These are phyloP conservation scores for Branchinecta sandiegonensis DNA, from an alignment of 2,888 invertebrate genomes.

Conservation along the genomic window DNA sequence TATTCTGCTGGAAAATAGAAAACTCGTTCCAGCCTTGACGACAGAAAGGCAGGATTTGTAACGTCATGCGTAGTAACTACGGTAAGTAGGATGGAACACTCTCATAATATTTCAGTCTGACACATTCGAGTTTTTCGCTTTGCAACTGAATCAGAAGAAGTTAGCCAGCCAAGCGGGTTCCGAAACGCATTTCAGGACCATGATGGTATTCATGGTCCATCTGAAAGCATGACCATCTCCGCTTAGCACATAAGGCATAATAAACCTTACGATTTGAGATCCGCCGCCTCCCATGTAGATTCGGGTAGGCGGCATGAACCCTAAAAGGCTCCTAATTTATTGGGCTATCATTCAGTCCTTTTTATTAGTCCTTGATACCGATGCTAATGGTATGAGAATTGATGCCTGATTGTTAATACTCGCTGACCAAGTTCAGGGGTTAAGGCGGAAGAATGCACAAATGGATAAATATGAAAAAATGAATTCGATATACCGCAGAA, in stretches of 20 bases:
- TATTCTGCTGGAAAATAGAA: too few species aligned
- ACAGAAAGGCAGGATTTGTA: too few species aligned
- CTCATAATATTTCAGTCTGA: too few species aligned
- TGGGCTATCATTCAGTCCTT: conserved; percentile 13
- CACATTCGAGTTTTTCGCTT: too few species aligned
- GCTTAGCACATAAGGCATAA: conserved; percentile 12
- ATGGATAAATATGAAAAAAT: neutral
- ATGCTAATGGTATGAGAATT: conserved; percentile 14
- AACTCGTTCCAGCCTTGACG: too few species aligned
- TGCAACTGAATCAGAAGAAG: too few species aligned
- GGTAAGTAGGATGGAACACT: too few species aligned
- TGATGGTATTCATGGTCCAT: conserved; percentile 9
- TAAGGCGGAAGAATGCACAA: neutral
- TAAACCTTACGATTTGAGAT: conserved; percentile 8
- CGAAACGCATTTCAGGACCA: too few species aligned
- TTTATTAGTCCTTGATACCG: conserved; percentile 11
- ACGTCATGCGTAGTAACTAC: too few species aligned
- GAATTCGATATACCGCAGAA: too few species aligned
- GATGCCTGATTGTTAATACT: conserved; percentile 5
- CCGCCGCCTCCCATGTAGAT: conserved; percentile 16
- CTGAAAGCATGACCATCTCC: conserved; percentile 4
- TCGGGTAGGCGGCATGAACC: conserved; percentile 14
- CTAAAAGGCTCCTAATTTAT: conserved; percentile 14
- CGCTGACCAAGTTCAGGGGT: neutral
- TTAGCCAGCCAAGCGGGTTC: too few species aligned